phyloP scores from a whole-genome alignment of 2,113 vertebrate genomes.

The Myiozetetes cayanensis region DNA sequence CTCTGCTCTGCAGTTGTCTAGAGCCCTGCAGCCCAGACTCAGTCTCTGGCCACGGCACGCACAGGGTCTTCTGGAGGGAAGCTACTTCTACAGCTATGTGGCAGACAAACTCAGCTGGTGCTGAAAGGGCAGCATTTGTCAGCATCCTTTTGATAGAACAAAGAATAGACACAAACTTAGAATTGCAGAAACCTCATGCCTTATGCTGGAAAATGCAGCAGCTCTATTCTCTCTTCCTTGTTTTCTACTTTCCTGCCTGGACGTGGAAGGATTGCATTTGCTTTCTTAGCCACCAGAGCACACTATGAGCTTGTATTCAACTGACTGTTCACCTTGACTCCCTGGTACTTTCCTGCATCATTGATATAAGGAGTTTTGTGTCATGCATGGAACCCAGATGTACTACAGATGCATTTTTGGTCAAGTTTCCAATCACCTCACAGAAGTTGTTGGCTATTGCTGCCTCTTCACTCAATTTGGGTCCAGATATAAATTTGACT shows the following conservation, averaged over 20 bases:
- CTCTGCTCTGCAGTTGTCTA: background rate
- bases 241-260: background rate
- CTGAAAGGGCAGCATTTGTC: background rate
- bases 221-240: background rate
- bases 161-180: background rate
- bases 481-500: background rate
- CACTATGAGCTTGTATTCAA: slow-evolving; percentile 27
- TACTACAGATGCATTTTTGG: background rate
- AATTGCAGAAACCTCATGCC: background rate
- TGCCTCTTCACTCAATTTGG: background rate
- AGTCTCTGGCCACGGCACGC: background rate
- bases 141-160: background rate
- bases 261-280: background rate
- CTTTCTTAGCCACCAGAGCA: slow-evolving; percentile 42
- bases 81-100: background rate
- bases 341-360: background rate
- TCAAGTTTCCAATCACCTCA: background rate
- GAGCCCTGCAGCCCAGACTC: background rate
- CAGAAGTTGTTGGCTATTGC: background rate
- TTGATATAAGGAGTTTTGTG: background rate
- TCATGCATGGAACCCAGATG: background rate
- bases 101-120: background rate
- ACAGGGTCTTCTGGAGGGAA: background rate
- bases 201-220: background rate
- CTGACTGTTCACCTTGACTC: background rate